Percentiles rank a stretch among this genome's conserved stretches.
These are phyloP conservation scores for Micrasema longulum DNA, from an alignment of 1,140 invertebrate genomes.

Conservation along the genomic window DNA sequence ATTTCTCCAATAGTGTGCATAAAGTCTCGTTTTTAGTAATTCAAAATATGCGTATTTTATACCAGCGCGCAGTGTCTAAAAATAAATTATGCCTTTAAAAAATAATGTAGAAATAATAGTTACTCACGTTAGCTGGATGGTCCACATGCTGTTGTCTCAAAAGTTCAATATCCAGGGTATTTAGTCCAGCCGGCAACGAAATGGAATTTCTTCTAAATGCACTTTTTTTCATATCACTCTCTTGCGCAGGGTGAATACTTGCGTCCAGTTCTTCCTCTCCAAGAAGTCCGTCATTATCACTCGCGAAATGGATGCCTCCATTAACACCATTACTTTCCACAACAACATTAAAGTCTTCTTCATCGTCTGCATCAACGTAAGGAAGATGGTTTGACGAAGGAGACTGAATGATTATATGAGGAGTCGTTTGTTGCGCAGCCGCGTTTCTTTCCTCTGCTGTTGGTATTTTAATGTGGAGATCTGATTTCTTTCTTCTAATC, in stretches of 20 bases:
- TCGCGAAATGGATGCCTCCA: neutral
- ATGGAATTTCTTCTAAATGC: slow-evolving; percentile 64
- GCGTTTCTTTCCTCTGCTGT: slow-evolving; percentile 22
- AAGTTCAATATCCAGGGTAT: slow-evolving; percentile 61
- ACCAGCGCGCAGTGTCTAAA: no score
- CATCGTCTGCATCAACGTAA: slow-evolving; percentile 38
- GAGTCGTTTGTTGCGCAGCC: slow-evolving; percentile 5
- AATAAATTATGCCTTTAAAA: no score
- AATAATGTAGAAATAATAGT: no score
- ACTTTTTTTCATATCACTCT: slow-evolving; percentile 55
- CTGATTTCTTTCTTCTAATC: slow-evolving; percentile 37
- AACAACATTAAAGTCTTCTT: neutral
- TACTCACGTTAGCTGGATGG: slow-evolving; percentile 58
- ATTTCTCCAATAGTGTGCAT: no score
- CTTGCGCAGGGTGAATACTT: slow-evolving; percentile 39
- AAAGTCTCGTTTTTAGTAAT: no score
- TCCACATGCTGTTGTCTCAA: slow-evolving; percentile 60
- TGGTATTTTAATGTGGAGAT: slow-evolving; percentile 42
- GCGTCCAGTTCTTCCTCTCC: slow-evolving; percentile 40
- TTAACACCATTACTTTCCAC: neutral
- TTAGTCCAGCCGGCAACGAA: slow-evolving; percentile 63
- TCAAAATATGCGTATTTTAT: no score
- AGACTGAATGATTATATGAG: slow-evolving; percentile 46
- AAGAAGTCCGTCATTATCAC: slow-evolving; percentile 1
- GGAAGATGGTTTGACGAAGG: slow-evolving; percentile 45